Percentiles rank a stretch among this genome's conserved stretches.
Evolutionary conservation across 2,888 invertebrate genomes (phyloP).

Genomic region (Nomada fucata): DNA sequence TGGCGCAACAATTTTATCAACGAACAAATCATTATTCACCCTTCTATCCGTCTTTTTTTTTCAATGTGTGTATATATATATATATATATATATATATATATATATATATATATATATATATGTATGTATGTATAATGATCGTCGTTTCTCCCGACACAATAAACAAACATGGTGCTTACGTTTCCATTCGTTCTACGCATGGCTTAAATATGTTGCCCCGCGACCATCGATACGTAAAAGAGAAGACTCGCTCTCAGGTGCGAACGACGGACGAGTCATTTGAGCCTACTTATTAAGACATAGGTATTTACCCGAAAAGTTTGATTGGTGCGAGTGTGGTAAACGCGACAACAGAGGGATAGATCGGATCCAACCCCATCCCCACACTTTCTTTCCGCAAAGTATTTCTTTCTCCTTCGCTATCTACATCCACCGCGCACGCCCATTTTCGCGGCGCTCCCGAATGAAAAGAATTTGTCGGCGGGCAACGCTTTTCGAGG

Average conservation of each 20-base stretch:
- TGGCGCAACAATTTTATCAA: slow-evolving; percentile 66
- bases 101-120: too few relatives aligned
- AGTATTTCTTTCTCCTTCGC: neutral
- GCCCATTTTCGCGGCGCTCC: too few relatives aligned
- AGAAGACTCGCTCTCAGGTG: slow-evolving; percentile 9
- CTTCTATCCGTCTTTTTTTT: neutral
- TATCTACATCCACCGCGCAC: slow-evolving; percentile 14
- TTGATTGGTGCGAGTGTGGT: slow-evolving; percentile 35
- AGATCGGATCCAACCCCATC: neutral
- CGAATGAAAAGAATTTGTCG: neutral
- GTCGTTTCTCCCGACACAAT: slow-evolving; percentile 21
- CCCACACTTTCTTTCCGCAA: neutral
- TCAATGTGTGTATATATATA: too few relatives aligned
- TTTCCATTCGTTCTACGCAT: slow-evolving; percentile 4
- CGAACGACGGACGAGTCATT: slow-evolving; percentile 2
- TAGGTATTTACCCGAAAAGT: slow-evolving; percentile 14
- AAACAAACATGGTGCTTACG: slow-evolving; percentile 24
- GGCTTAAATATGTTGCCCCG: slow-evolving; percentile 25
- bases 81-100: too few relatives aligned
- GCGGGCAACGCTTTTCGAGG: neutral
- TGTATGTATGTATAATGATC: neutral
- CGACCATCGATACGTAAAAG: slow-evolving; percentile 24
- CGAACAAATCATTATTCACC: slow-evolving; percentile 61
- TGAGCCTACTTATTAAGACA: slow-evolving; percentile 46
- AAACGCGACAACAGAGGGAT: neutral